A percentile compares a stretch with the other conserved stretches of the same genome.
phyloP scores from a whole-genome alignment of 2,113 vertebrate species.

The Gymnarchus niloticus region DNA sequence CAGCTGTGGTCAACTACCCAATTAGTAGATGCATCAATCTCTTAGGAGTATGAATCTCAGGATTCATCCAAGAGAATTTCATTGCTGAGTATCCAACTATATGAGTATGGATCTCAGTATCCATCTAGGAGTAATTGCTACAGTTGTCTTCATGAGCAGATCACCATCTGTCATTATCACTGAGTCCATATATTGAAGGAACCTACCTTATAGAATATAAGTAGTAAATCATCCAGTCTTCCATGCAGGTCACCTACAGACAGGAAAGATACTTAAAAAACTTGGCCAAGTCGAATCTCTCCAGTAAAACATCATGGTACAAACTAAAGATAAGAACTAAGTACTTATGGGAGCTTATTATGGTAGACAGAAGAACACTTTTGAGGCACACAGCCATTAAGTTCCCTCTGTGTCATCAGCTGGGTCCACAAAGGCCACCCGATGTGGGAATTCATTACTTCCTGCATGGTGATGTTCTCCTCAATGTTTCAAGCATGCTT shows the following conservation, averaged over 20 bases:
- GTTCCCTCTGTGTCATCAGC: not conserved
- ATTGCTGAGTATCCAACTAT: not conserved
- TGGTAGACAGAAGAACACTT: not conserved
- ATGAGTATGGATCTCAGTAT: not conserved
- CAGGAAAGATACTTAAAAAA: not conserved
- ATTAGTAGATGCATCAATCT: too few species aligned
- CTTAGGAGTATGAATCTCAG: not conserved
- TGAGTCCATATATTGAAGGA: not conserved
- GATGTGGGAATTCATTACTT: not conserved
- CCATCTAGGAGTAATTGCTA: not conserved
- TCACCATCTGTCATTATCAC: not conserved
- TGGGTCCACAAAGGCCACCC: not conserved
- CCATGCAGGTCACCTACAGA: constrained; percentile 88
- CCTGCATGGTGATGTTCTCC: not conserved
- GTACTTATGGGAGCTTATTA: not conserved
- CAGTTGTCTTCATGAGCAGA: not conserved
- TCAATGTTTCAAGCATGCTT: constrained; percentile 38
- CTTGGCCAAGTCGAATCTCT: not conserved
- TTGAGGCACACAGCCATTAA: not conserved
- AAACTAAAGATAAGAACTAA: not conserved
- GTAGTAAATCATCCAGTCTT: constrained; percentile 84
- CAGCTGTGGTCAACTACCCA: too few species aligned
- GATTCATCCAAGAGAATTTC: not conserved
- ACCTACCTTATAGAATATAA: constrained; percentile 94
- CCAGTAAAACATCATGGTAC: not conserved